Base-by-base conservation (phyloP, 2,797 vertebrate genomes). In the Selene dorsalis region DNA sequence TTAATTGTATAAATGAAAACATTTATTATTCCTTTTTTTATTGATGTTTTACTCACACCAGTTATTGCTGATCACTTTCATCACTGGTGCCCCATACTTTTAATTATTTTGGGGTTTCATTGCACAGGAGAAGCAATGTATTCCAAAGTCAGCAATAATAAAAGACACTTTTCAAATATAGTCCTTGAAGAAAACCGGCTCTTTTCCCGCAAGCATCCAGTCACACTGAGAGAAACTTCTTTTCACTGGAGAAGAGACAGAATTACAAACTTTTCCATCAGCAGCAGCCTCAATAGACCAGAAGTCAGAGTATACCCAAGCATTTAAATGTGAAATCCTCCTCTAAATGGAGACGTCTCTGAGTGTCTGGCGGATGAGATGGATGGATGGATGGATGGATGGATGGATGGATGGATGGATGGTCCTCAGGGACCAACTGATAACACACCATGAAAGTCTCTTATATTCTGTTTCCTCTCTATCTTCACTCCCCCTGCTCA, bases 161-260 rank as follows among this genome's bases (percentile, higher is more conserved):
- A 52, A 72, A 50, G 10, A 39, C 14, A 20, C 48, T 5, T 53
- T 65, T 69, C n/a, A 17, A 9, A 65, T 76, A 22, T 24, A 24
- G 50, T 24, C 50, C n/a, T 52, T 52, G 18, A 52, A 52, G 50
- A 24, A 52, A 24, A 2, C 5, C 2, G 45, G 6, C 17, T n/a
- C n/a, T 50, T 63, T 1, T 58, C 45, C 39, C 2, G 20, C 30
- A 6, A 11, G 43, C 10, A 14, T 68, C 50, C 38, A 45, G 9
- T 39, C 13, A 50, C 32, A n/a, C 17, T 22, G 22, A 20, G 20
- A 38, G 4, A 64, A 47, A 9, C 12, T 18, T 35, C 5, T 35
- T 35, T 35, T 35, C 6, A 4, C 24, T 30, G 24, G 6, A 61
- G 47, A 52, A 28, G 24, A 63, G 17, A 56, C 12, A 26, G 5